Evolutionary conservation across 2,113 vertebrate genomes (phyloP), one percentile per base, ranked within the genome.

Genomic region (Tachycineta bicolor): DNA sequence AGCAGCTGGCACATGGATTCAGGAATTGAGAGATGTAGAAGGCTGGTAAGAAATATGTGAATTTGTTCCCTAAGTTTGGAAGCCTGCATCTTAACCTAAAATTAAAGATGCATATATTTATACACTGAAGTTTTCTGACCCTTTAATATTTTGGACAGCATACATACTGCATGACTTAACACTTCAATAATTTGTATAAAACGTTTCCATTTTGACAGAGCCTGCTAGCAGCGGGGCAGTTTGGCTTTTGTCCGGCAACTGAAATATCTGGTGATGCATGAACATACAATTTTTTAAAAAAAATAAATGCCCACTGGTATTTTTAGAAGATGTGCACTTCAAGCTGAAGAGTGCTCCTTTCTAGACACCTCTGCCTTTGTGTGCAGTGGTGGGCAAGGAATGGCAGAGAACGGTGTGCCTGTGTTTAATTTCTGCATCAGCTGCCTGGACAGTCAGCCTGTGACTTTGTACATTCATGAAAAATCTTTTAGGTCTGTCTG

Each of bases 391-490:
- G 47, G 69, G 50, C 11, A 10, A 8, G 55, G 11, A 33, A 22
- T 0, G 9, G 55, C 46, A 43, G 46, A 31, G 33, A 49, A 14
- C 0, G 0, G 13, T 15, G 23, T 37, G 47, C 14, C 24, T 0
- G 0, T 6, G 28, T 50, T 76, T 0, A 4, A 18, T 53, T 64
- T 34, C 68, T 69, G 10, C 18, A 44, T 10, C 56, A 31, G 1
- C 39, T 85, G 63, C 67, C 29, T 49, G 41, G 24, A 8, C 49
- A 49, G 26, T 80, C 5, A 0, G 31, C 19, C 65, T 55, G 5
- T 23, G 69, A 31, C 20, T 78, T 39, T 25, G 56, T 21, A 33
- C 0, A 0, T 70, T 44, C 1, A 0, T 53, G 37, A 41, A 88
- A 14, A 49, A 44, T 52, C 41, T 49, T 60, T 28, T 43, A 25